These are phyloP conservation scores for Cheilosia grossa DNA, from an alignment of 2,888 invertebrate genomes.

Conservation along the genomic window DNA sequence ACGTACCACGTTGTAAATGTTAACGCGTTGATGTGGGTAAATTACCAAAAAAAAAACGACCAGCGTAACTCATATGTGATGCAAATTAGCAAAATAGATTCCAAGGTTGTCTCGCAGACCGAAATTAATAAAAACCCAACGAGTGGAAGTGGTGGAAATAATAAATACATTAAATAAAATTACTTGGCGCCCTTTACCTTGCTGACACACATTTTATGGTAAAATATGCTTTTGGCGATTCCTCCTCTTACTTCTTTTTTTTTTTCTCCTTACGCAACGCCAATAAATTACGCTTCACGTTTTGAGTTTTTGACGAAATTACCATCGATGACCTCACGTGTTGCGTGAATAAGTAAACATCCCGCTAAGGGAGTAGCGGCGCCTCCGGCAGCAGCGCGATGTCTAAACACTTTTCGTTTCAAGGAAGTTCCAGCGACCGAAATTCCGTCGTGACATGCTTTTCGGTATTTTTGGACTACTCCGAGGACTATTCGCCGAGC, in stretches of 20 bases:
- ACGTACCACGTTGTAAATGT: slow-evolving; percentile 30
- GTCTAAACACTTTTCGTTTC: slow-evolving; percentile 30
- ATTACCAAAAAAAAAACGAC: slow-evolving; percentile 19
- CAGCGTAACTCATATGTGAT: slow-evolving; percentile 43
- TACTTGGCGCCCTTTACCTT: slow-evolving; percentile 81
- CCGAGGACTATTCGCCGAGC: slow-evolving; percentile 44
- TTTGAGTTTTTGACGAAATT: slow-evolving; percentile 45
- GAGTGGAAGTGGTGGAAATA: background rate
- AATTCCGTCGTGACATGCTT: slow-evolving; percentile 38
- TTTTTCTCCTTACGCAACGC: slow-evolving; percentile 43
- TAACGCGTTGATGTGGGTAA: slow-evolving; percentile 45
- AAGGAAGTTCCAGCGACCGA: slow-evolving; percentile 56
- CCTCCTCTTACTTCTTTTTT: slow-evolving; percentile 31
- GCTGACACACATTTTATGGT: slow-evolving; percentile 82
- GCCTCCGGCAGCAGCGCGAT: too few relatives aligned
- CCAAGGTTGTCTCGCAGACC: slow-evolving; percentile 76
- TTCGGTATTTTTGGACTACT: slow-evolving; percentile 52
- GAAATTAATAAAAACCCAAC: slow-evolving; percentile 51
- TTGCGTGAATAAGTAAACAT: slow-evolving; percentile 45
- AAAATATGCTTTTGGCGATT: slow-evolving; percentile 68
- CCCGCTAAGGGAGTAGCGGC: too few relatives aligned
- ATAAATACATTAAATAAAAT: slow-evolving; percentile 14
- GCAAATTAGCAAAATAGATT: slow-evolving; percentile 70
- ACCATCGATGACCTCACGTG: slow-evolving; percentile 58
- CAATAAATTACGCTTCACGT: slow-evolving; percentile 54